phyloP scores from a whole-genome alignment of 2,113 vertebrate species.

The Anhinga rufa region DNA sequence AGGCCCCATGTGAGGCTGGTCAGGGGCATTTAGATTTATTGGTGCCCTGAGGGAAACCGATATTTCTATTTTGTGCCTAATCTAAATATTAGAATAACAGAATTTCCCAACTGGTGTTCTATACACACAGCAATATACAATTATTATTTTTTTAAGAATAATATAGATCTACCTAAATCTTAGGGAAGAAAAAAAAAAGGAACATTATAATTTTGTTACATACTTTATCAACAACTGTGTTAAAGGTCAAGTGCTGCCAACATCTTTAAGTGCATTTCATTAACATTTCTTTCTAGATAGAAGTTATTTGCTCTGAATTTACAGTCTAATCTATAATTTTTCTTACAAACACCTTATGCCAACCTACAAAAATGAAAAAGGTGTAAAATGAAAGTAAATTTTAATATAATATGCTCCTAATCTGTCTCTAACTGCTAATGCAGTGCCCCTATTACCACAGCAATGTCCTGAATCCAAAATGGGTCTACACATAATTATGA shows the following conservation, averaged over 20 bases:
- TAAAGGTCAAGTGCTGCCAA: neutral
- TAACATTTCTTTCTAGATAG: neutral
- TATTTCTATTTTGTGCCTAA: neutral
- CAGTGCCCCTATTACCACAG: neutral
- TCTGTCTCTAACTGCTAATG: neutral
- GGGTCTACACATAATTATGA: neutral
- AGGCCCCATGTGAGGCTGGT: neutral
- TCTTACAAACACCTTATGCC: neutral
- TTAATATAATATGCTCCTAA: neutral
- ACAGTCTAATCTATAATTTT: neutral
- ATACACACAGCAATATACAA: neutral
- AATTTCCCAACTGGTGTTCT: neutral
- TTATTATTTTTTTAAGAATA: neutral
- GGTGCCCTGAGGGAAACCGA: neutral
- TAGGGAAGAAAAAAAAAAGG: rapidly evolving
- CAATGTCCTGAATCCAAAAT: neutral
- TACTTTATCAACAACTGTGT: neutral
- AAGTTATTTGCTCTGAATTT: neutral
- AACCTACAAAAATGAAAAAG: neutral
- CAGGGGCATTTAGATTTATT: neutral
- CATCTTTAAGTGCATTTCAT: neutral
- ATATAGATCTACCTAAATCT: neutral
- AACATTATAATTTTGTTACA: neutral
- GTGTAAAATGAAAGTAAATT: neutral
- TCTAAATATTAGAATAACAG: neutral